These are phyloP conservation scores for Lymantria dispar DNA, from an alignment of 2,888 invertebrate species.

Conservation along the genomic window DNA sequence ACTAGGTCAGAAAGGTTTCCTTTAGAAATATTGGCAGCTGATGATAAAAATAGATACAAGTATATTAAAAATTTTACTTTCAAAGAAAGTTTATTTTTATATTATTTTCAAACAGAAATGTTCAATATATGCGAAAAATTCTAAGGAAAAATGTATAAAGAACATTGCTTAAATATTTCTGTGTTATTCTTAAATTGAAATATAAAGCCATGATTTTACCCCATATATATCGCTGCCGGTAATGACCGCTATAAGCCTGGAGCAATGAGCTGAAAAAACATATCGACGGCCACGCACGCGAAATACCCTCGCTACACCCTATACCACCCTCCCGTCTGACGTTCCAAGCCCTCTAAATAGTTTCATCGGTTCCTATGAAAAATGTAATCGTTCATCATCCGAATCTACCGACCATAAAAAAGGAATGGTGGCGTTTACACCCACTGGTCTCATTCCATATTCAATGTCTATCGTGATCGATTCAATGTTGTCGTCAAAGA, in stretches of 20 bases:
- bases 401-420: constrained; percentile 44
- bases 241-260: constrained; percentile 70
- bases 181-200: constrained; percentile 50
- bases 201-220: constrained; percentile 59
- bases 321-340: constrained; percentile 7
- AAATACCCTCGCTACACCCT: constrained; percentile 17
- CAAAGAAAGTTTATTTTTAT: too few relatives aligned
- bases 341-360: constrained; percentile 41
- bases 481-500: constrained; percentile 12
- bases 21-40: too few relatives aligned
- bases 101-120: too few relatives aligned
- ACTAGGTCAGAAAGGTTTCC: too few relatives aligned
- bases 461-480: constrained; percentile 27
- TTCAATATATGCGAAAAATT: too few relatives aligned
- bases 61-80: too few relatives aligned
- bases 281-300: constrained; percentile 56
- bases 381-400: constrained; percentile 61
- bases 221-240: constrained; percentile 70
- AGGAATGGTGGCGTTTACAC: constrained; percentile 42
- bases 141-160: too few relatives aligned
- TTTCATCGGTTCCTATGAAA: constrained; percentile 57
- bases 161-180: neutral
- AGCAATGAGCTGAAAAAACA: constrained; percentile 73
- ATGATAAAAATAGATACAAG: too few relatives aligned
- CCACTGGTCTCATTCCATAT: constrained; percentile 50